Conservation (phyloP, 2,888 invertebrate genomes). For the Caenorhabditis sulstoni region DNA sequence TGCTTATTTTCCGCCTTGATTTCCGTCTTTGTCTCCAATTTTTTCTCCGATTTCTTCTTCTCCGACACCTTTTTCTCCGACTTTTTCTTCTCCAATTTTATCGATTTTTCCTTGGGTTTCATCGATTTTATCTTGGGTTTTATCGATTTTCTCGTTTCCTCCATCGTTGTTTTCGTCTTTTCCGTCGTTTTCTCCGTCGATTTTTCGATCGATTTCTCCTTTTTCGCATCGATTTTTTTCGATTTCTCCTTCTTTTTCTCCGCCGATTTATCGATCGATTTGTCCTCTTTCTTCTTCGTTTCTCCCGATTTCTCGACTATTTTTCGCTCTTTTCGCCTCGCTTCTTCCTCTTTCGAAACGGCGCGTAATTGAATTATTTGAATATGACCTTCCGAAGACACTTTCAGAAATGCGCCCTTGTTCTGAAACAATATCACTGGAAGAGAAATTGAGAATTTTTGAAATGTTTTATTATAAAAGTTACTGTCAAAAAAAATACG, state of each 20-base stretch:
- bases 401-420: constrained; percentile 22
- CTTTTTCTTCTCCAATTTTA: not conserved
- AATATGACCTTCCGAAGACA: not conserved
- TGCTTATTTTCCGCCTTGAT: not conserved
- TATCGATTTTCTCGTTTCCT: not conserved
- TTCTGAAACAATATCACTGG: too few species aligned
- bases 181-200: not conserved
- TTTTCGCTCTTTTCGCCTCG: not conserved
- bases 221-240: too few species aligned
- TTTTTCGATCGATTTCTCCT: not conserved
- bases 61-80: not conserved
- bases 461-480: not conserved
- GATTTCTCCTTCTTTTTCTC: too few species aligned
- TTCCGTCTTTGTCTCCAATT: constrained; percentile 5
- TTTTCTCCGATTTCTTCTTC: constrained; percentile 2
- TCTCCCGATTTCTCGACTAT: not conserved
- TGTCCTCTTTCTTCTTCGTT: constrained; percentile 2
- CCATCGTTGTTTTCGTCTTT: not conserved
- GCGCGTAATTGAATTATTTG: constrained; percentile 26
- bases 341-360: not conserved
- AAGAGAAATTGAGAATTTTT: too few species aligned
- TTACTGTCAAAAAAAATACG: too few species aligned
- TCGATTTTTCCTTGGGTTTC: constrained; percentile 9
- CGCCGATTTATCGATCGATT: not conserved
- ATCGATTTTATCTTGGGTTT: not conserved